A percentile compares a stretch with the other conserved stretches of the same genome.
Evolutionary conservation across 2,888 invertebrate species (phyloP).

Genomic region (Gastrophysa polygoni): DNA sequence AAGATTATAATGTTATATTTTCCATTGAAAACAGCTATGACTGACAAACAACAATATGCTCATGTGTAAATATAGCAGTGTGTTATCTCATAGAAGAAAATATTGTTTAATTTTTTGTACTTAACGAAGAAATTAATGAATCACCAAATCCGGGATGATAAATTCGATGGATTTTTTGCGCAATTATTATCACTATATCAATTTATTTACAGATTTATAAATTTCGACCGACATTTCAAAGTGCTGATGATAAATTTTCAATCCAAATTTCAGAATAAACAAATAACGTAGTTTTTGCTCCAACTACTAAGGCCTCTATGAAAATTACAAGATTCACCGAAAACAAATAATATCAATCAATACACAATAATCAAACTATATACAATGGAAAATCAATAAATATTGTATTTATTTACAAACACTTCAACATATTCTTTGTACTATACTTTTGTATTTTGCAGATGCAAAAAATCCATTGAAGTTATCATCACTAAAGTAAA

Average conservation of each 20-base stretch:
- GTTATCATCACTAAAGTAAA: constrained; percentile 19
- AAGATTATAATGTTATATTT: not conserved
- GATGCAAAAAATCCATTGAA: constrained; percentile 29
- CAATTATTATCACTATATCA: constrained; percentile 25
- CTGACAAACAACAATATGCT: constrained; percentile 43
- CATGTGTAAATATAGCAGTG: constrained; percentile 45
- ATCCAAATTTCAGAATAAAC: constrained; percentile 17
- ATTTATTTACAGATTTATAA: constrained; percentile 21
- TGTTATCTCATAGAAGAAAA: constrained; percentile 40
- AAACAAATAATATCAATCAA: constrained; percentile 19
- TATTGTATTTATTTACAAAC: constrained; percentile 38
- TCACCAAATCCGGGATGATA: constrained; percentile 38
- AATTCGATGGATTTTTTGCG: constrained; percentile 36
- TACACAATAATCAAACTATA: constrained; percentile 32
- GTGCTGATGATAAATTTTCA: constrained; percentile 19
- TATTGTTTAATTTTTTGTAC: constrained; percentile 43
- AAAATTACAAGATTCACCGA: constrained; percentile 24
- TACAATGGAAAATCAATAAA: constrained; percentile 35
- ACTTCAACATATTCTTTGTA: constrained; percentile 36
- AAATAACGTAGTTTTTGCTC: constrained; percentile 17
- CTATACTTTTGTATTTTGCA: constrained; percentile 32
- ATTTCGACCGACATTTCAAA: constrained; percentile 26
- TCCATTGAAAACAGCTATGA: constrained; percentile 41
- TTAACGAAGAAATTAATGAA: constrained; percentile 45
- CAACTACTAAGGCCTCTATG: constrained; percentile 38